Evolutionary conservation across 2,888 invertebrate genomes (phyloP).

Genomic region (Calameuta idolon): DNA sequence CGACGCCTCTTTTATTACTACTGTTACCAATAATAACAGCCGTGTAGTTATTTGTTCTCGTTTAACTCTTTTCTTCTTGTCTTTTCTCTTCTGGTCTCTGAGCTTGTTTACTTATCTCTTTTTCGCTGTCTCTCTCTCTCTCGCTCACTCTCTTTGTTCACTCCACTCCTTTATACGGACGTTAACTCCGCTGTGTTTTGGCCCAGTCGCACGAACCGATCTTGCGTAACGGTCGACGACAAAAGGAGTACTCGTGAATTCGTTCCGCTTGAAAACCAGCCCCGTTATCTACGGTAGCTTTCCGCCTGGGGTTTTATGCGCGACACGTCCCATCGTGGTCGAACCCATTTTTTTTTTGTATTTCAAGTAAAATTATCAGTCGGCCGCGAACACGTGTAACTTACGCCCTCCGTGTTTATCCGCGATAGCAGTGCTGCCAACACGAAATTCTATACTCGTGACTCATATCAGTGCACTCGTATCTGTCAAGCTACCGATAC

Average conservation of each 20-base stretch:
- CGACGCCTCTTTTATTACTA: not conserved
- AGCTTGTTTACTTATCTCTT: not conserved
- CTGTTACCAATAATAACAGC: not conserved
- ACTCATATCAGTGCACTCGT: not conserved
- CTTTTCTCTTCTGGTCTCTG: not conserved
- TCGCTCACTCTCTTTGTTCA: not conserved
- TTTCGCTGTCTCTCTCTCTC: not conserved
- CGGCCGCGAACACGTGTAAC: not conserved
- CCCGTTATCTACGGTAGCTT: not conserved
- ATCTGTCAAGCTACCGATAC: not conserved
- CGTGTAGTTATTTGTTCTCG: not conserved
- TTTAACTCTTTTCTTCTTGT: not conserved
- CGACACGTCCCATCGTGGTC: not conserved
- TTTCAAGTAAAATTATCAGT: not conserved
- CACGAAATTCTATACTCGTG: not conserved
- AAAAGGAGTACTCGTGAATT: constrained; percentile 15
- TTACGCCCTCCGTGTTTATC: not conserved
- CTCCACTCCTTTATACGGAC: not conserved
- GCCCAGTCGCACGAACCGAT: constrained; percentile 17
- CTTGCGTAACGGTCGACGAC: constrained; percentile 26
- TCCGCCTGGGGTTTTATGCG: not conserved
- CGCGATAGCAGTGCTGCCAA: not conserved
- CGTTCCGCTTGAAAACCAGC: constrained; percentile 24
- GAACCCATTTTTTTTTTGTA: not conserved
- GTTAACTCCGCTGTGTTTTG: not conserved